Conservation (phyloP, 2,888 invertebrate genomes). For the Temnothorax ravouxi region DNA sequence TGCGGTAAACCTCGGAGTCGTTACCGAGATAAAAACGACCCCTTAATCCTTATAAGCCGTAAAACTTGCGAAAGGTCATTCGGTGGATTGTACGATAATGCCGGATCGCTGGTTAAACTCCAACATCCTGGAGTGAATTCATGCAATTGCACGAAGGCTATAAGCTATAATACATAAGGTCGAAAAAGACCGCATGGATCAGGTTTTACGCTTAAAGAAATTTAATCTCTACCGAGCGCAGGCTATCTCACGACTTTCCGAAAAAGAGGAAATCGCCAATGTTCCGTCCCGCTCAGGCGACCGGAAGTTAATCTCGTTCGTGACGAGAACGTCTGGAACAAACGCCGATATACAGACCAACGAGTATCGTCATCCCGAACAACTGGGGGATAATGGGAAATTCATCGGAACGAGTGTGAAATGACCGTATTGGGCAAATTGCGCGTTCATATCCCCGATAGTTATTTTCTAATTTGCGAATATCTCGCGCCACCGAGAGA, state of each 20-base stretch:
- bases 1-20: conserved; percentile 12
- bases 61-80: conserved; percentile 40
- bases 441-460: conserved; percentile 11
- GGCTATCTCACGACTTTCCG: neutral
- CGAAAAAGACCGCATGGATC: neutral
- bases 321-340: conserved; percentile 30
- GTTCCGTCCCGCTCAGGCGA: conserved; percentile 9
- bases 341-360: neutral
- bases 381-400: conserved; percentile 40
- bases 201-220: conserved; percentile 2
- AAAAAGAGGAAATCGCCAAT: neutral
- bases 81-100: conserved; percentile 30
- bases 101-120: conserved; percentile 28
- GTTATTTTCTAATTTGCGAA: conserved; percentile 45
- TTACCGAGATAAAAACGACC: conserved; percentile 35
- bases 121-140: neutral
- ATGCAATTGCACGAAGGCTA: neutral
- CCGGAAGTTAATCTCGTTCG: conserved; percentile 42
- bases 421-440: conserved; percentile 33
- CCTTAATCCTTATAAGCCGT: conserved; percentile 46
- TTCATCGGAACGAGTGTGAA: conserved; percentile 35
- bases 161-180: neutral
- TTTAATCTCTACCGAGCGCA: conserved; percentile 4
- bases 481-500: conserved; percentile 7
- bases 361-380: neutral